phyloP scores from a whole-genome alignment of 1,140 invertebrate genomes.

The Stegodyphus mimosarum region DNA sequence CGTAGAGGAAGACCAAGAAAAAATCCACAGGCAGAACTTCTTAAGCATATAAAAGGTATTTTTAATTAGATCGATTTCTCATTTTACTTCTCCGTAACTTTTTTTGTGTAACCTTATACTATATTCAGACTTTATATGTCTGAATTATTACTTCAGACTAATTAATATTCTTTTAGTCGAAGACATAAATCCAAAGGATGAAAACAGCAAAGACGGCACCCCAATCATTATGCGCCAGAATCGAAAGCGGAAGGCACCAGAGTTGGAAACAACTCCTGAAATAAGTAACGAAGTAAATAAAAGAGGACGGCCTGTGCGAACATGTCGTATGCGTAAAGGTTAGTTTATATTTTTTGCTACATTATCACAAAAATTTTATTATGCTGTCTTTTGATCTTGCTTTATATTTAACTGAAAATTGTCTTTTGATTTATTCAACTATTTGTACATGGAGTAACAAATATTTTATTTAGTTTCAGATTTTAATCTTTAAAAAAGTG shows the following conservation, averaged over 20 bases:
- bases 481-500: no score
- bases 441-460: no score
- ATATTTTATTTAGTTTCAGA: no score
- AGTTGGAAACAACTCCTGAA: conserved; percentile 3
- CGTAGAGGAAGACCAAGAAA: conserved; percentile 51
- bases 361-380: background rate
- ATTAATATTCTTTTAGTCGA: conserved; percentile 21
- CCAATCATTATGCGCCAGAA: background rate
- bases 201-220: background rate
- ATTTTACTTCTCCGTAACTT: no score
- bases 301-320: conserved; percentile 33
- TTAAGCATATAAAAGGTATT: conserved; percentile 51
- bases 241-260: conserved; percentile 28
- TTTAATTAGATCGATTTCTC: no score
- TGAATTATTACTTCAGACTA: no score
- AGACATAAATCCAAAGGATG: conserved; percentile 17
- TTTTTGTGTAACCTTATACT: no score
- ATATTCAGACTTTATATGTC: no score
- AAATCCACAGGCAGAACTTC: conserved; percentile 12
- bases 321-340: conserved; percentile 38
- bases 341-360: background rate
- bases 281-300: background rate
- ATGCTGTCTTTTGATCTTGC: background rate
- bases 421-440: no score
- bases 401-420: no score